A percentile compares a stretch with the other conserved stretches of the same genome.
phyloP scores from a whole-genome alignment of 2,797 vertebrate species.

The Rhadinocentrus ornatus region DNA sequence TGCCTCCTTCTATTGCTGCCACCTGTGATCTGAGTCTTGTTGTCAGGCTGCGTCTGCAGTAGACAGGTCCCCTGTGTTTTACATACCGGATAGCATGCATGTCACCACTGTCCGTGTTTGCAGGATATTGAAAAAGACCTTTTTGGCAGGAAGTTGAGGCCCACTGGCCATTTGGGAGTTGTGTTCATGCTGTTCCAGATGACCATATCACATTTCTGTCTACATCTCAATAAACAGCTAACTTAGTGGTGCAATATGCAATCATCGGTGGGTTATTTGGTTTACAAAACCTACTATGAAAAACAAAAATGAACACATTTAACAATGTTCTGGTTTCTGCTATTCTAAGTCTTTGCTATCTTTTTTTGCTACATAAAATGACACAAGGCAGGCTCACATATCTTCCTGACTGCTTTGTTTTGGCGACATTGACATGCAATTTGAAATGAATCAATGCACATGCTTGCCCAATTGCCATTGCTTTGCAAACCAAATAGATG shows the following conservation, averaged over 20 bases:
- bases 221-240: slow-evolving; percentile 63
- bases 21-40: slow-evolving; percentile 74
- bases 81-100: slow-evolving; percentile 67
- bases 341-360: slow-evolving; percentile 16
- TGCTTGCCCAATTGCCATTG: slow-evolving; percentile 77
- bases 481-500: slow-evolving; percentile 80
- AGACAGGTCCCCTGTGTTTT: slow-evolving; percentile 59
- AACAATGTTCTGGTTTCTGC: slow-evolving; percentile 26
- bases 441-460: slow-evolving; percentile 73
- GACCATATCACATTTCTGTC: slow-evolving; percentile 78
- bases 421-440: slow-evolving; percentile 64
- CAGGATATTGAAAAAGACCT: slow-evolving; percentile 87
- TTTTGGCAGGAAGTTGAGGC: slow-evolving; percentile 80
- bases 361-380: slow-evolving; percentile 48
- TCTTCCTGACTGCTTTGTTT: slow-evolving; percentile 58
- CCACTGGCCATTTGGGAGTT: slow-evolving; percentile 64
- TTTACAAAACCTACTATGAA: slow-evolving; percentile 2
- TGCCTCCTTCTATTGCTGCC: slow-evolving; percentile 70
- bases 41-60: slow-evolving; percentile 39
- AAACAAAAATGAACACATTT: neutral
- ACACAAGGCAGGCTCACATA: slow-evolving; percentile 49
- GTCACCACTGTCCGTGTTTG: slow-evolving; percentile 56
- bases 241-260: slow-evolving; percentile 43
- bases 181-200: slow-evolving; percentile 79
- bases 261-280: slow-evolving; percentile 30